A percentile compares a stretch with the other conserved stretches of the same genome.
phyloP scores from a whole-genome alignment of 2,113 vertebrate genomes.

The Stercorarius parasiticus region DNA sequence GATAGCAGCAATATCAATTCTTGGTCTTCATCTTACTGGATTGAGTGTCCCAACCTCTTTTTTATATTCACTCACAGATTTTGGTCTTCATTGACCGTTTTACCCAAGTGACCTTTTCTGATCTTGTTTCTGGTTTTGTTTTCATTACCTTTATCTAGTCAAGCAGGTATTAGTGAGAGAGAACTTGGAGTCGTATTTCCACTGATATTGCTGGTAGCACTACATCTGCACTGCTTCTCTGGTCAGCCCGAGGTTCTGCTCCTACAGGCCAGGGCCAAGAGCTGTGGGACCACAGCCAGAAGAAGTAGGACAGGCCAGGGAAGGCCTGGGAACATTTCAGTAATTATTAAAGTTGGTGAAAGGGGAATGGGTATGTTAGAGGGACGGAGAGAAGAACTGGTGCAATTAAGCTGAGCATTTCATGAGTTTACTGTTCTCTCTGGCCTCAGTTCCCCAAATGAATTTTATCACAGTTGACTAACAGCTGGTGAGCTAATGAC shows the following conservation, averaged over 20 bases:
- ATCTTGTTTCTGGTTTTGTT: background rate
- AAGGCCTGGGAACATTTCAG: constrained; percentile 5
- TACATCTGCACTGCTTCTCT: background rate
- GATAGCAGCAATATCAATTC: background rate
- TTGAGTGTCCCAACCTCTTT: background rate
- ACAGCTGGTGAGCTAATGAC: background rate
- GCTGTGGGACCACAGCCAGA: background rate
- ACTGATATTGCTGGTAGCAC: background rate
- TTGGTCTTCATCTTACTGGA: background rate
- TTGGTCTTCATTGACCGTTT: background rate
- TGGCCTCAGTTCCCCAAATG: background rate
- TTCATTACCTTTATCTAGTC: background rate
- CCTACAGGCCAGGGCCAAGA: background rate
- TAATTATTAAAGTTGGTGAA: background rate
- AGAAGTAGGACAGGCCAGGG: constrained; percentile 8
- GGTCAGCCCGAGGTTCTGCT: background rate
- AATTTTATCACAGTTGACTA: background rate
- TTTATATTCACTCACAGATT: background rate
- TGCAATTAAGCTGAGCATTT: background rate
- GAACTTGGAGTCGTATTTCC: background rate
- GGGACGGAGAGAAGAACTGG: background rate
- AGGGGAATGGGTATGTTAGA: background rate
- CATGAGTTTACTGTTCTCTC: background rate
- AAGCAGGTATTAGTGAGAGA: background rate
- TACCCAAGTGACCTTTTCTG: background rate